A percentile compares a stretch with the other conserved stretches of the same genome.
These are phyloP conservation scores for Drosophila bocqueti DNA, from an alignment of 1,140 invertebrate species.

Conservation along the genomic window DNA sequence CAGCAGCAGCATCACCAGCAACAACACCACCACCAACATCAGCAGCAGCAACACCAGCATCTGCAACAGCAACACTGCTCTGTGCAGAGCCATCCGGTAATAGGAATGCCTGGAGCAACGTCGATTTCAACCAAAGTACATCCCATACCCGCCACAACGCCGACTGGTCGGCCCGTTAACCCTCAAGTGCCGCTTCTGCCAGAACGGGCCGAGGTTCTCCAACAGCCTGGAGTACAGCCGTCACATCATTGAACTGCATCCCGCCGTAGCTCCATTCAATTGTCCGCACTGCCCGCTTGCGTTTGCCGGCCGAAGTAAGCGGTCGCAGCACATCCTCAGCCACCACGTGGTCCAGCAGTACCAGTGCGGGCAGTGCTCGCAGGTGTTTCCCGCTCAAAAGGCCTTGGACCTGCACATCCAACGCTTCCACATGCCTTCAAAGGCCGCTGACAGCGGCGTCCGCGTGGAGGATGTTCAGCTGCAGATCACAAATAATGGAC, in stretches of 20 bases:
- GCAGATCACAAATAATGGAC: constrained; percentile 48
- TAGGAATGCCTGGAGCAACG: constrained; percentile 46
- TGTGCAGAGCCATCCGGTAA: constrained; percentile 66
- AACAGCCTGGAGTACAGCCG: constrained; percentile 77
- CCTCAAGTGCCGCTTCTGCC: constrained; percentile 77
- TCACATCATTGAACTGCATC: constrained; percentile 80
- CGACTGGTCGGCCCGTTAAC: constrained; percentile 37
- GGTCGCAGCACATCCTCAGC: constrained; percentile 74
- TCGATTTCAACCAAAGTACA: constrained; percentile 48
- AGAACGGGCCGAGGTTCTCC: constrained; percentile 77
- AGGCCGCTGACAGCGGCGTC: constrained; percentile 32
- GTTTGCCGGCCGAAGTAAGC: constrained; percentile 67
- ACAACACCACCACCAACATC: neutral
- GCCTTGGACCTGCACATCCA: constrained; percentile 74
- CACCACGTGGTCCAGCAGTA: constrained; percentile 73
- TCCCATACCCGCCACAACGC: constrained; percentile 52
- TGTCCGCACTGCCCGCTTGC: constrained; percentile 74
- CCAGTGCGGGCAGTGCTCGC: constrained; percentile 76
- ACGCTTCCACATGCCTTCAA: constrained; percentile 57
- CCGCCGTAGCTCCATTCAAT: constrained; percentile 70
- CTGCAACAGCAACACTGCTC: constrained; percentile 29
- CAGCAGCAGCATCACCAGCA: constrained; percentile 21
- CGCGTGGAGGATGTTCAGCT: constrained; percentile 75
- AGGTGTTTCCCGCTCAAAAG: constrained; percentile 76
- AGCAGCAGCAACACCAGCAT: constrained; percentile 28